phyloP scores from a whole-genome alignment of 2,113 vertebrate species.

The Sitta europaea region DNA sequence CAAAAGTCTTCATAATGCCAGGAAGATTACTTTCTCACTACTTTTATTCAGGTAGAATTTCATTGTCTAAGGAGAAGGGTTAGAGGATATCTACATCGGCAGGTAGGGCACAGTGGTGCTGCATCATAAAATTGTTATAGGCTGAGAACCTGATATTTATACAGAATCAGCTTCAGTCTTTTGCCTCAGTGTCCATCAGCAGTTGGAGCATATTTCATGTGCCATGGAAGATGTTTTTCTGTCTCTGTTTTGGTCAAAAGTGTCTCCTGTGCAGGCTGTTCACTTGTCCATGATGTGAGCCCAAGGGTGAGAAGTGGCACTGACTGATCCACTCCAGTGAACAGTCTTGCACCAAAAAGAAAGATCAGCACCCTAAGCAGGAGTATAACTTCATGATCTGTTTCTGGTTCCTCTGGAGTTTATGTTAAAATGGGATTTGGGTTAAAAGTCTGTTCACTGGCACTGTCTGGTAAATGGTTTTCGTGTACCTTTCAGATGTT shows the following conservation, averaged over 20 bases:
- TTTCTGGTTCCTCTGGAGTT: background rate
- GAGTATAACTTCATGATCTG: background rate
- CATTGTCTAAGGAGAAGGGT: background rate
- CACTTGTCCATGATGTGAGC: background rate
- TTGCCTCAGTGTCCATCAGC: background rate
- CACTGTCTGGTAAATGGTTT: background rate
- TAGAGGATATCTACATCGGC: background rate
- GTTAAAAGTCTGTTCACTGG: background rate
- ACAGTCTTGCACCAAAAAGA: background rate
- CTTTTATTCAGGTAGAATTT: background rate
- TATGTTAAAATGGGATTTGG: background rate
- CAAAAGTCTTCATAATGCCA: background rate
- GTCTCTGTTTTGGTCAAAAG: background rate
- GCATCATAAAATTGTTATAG: background rate
- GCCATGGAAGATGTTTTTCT: background rate
- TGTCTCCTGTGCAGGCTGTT: background rate
- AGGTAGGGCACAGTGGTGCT: background rate
- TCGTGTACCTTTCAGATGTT: background rate
- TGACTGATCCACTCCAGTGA: background rate
- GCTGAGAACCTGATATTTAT: background rate
- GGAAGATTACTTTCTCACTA: background rate
- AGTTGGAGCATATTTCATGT: background rate
- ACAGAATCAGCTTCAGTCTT: background rate
- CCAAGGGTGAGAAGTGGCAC: fast-evolving
- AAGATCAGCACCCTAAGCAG: background rate